Conservation (phyloP, 2,888 invertebrate species). For the Lacanobia wlatinum region DNA sequence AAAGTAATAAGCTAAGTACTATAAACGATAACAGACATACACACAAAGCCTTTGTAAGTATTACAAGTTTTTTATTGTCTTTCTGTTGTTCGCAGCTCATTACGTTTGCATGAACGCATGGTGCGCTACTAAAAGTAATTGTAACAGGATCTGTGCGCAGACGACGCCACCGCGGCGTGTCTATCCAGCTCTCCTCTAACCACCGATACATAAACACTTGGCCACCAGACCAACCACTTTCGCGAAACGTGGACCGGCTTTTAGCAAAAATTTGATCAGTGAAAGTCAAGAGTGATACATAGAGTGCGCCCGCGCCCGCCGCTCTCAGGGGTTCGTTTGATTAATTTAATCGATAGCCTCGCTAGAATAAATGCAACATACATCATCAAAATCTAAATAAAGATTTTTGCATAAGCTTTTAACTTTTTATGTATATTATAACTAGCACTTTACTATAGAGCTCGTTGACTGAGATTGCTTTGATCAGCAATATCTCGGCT, state of each 20-base stretch:
- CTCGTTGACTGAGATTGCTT: slow-evolving; percentile 30
- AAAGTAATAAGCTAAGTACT: neutral
- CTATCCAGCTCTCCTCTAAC: slow-evolving; percentile 75
- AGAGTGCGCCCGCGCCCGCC: slow-evolving; percentile 70
- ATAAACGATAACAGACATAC: neutral
- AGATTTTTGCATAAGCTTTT: slow-evolving; percentile 44
- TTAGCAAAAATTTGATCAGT: slow-evolving; percentile 90
- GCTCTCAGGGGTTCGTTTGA: slow-evolving; percentile 78
- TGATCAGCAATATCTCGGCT: slow-evolving; percentile 35
- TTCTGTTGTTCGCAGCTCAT: neutral
- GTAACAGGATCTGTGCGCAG: slow-evolving; percentile 64
- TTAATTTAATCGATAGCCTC: slow-evolving; percentile 75
- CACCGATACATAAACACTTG: slow-evolving; percentile 71
- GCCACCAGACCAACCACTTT: slow-evolving; percentile 87
- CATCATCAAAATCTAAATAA: slow-evolving; percentile 51
- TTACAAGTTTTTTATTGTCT: neutral
- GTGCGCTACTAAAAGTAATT: slow-evolving; percentile 68
- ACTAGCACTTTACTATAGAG: slow-evolving; percentile 40
- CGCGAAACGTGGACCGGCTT: slow-evolving; percentile 88
- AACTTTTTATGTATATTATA: slow-evolving; percentile 29
- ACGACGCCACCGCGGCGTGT: slow-evolving; percentile 68
- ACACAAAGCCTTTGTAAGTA: neutral
- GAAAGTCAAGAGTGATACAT: slow-evolving; percentile 85
- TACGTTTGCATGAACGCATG: slow-evolving; percentile 40
- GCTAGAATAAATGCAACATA: slow-evolving; percentile 53